These are phyloP conservation scores for Nymphicus hollandicus DNA, from an alignment of 2,113 vertebrate species.

Conservation along the genomic window DNA sequence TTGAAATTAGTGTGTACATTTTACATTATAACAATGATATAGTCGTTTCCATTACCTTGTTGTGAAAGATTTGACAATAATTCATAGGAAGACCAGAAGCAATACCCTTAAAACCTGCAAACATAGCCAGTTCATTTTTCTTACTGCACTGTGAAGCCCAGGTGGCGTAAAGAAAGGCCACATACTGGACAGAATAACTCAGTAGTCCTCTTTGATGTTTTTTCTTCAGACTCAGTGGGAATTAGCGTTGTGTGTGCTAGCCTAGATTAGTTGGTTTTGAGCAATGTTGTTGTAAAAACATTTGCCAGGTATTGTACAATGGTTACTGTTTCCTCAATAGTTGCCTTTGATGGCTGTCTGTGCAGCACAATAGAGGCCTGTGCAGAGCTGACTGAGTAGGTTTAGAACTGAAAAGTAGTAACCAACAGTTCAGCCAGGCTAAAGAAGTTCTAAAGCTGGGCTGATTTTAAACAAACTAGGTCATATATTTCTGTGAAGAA, in stretches of 20 bases:
- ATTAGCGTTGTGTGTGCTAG: not conserved
- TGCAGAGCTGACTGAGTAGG: not conserved
- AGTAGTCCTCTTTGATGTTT: not conserved
- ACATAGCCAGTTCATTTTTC: not conserved
- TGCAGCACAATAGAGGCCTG: not conserved
- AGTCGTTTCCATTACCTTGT: not conserved
- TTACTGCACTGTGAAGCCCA: not conserved
- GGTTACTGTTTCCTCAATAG: not conserved
- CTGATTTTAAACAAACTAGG: slow-evolving; percentile 19
- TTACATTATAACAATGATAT: not conserved
- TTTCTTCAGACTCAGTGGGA: not conserved
- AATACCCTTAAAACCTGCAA: not conserved
- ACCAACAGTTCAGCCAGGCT: not conserved
- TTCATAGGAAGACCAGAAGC: not conserved
- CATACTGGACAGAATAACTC: not conserved
- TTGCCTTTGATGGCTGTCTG: not conserved
- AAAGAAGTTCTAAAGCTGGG: not conserved
- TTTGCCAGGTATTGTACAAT: not conserved
- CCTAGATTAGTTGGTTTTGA: not conserved
- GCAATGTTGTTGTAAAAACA: not conserved
- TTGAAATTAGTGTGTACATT: not conserved
- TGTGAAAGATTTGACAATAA: not conserved
- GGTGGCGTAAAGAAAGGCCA: not conserved
- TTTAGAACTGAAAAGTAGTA: not conserved
- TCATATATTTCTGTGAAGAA: not conserved